Evolutionary conservation across 2,113 vertebrate genomes (phyloP).

Genomic region (Corythaixoides concolor): DNA sequence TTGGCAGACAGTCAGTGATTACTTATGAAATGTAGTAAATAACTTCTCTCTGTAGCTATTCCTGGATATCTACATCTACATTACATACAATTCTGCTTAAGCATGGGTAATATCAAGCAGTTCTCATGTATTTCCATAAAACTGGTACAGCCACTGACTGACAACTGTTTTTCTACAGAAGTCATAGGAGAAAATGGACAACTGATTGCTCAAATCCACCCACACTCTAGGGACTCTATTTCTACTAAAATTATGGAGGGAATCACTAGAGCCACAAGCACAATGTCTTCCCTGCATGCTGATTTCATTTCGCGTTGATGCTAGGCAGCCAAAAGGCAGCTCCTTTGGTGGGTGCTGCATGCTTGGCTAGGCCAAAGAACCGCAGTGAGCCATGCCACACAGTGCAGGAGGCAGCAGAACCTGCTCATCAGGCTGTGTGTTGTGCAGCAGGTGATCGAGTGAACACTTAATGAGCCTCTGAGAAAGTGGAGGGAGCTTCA

Average conservation of each 20-base stretch:
- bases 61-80: neutral
- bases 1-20: neutral
- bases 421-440: accelerated
- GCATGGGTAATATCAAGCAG: neutral
- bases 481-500: neutral
- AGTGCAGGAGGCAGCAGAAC: neutral
- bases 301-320: neutral
- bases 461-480: accelerated
- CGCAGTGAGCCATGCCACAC: neutral
- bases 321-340: neutral
- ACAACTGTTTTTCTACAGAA: neutral
- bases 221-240: neutral
- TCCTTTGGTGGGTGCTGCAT: neutral
- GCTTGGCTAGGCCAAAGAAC: neutral
- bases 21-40: neutral
- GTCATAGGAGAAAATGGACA: neutral
- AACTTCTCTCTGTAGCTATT: neutral
- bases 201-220: neutral
- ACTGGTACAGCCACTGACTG: neutral
- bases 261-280: neutral
- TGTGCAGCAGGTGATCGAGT: neutral
- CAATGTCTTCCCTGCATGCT: neutral
- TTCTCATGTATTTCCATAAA: neutral
- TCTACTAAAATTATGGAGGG: neutral
- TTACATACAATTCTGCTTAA: neutral